Conservation (phyloP, 2,888 invertebrate genomes). For the Meliscaeva auricollis region DNA sequence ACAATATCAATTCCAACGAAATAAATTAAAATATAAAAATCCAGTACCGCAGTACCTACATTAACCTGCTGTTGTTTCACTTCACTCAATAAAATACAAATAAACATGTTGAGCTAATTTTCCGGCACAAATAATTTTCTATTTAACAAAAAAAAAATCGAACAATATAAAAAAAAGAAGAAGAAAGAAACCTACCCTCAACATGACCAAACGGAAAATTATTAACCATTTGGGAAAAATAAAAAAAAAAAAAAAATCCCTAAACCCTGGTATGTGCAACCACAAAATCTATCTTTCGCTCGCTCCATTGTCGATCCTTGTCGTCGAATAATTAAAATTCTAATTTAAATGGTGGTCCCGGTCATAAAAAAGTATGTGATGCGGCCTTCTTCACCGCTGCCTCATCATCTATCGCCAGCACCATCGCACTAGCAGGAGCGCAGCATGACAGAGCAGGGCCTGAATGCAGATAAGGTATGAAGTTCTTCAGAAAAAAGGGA, state of each 20-base stretch:
- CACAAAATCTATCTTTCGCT: conserved; percentile 70
- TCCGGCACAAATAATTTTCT: conserved; percentile 73
- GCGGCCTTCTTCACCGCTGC: conserved; percentile 36
- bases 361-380: conserved; percentile 73
- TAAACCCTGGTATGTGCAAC: conserved; percentile 45
- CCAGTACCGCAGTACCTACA: conserved; percentile 33
- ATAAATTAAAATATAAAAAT: conserved; percentile 47
- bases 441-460: not conserved
- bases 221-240: conserved; percentile 73
- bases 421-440: not conserved
- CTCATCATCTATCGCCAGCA: conserved; percentile 4
- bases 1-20: conserved; percentile 63
- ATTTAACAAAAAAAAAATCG: conserved; percentile 37
- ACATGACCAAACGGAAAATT: conserved; percentile 61
- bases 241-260: conserved; percentile 46
- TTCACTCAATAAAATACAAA: conserved; percentile 73
- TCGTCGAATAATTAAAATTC: conserved; percentile 76
- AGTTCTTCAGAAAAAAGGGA: no score
- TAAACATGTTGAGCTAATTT: conserved; percentile 71
- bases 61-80: conserved; percentile 74
- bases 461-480: not conserved
- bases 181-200: conserved; percentile 27
- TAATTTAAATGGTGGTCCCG: conserved; percentile 75
- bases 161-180: conserved; percentile 14
- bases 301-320: conserved; percentile 64